Base-by-base conservation (phyloP, 2,888 invertebrate genomes). In the Branchipolynoe longqiensis region DNA sequence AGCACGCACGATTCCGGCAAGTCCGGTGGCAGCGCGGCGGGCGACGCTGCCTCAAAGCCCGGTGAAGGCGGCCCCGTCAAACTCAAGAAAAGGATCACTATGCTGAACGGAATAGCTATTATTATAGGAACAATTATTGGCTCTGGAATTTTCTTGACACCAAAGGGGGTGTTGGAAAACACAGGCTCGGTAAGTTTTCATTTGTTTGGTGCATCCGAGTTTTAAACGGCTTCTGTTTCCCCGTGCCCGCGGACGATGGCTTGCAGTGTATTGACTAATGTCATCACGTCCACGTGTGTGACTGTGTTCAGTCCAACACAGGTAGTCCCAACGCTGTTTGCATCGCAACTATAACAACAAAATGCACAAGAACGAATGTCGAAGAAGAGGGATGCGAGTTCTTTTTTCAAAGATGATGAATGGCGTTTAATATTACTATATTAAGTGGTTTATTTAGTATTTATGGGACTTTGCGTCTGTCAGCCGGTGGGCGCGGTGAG, bases 91-190 rank as follows among this genome's bases (percentile, higher is more conserved):
- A 18, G 69, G 22, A 73, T 84, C 33, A 84, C 84, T 3, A n/a
- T 84, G 2, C 12, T 74, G 31, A 84, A 84, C 33, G 84, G 84
- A 18, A 58, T 74, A 8, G 84, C 74, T 14, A 73, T 84, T 28
- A 84, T 84, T 40, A 41, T 84, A 14, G 84, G 84, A 58, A 84
- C 84, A 18, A 84, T 85, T 64, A 82, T 85, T 40, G 82, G 82
- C 22, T 88, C 88, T 33, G 88, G 88, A 33, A 88, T 88, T 40
- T 88, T 88, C 69, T 59, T 88, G 31, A 88, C 88, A 4, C 88
- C 88, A 14, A 84, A 83, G 25, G 88, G 88, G 0, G 88, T 88
- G 8, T 73, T 88, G 41, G 83, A 84, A 31, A 62, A 59, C 12
- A 62, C 88, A 25, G 87, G 87, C 33, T 88, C 87, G 82, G 88